Evolutionary conservation across 2,113 vertebrate species (phyloP).

Genomic region (Cavia porcellus): DNA sequence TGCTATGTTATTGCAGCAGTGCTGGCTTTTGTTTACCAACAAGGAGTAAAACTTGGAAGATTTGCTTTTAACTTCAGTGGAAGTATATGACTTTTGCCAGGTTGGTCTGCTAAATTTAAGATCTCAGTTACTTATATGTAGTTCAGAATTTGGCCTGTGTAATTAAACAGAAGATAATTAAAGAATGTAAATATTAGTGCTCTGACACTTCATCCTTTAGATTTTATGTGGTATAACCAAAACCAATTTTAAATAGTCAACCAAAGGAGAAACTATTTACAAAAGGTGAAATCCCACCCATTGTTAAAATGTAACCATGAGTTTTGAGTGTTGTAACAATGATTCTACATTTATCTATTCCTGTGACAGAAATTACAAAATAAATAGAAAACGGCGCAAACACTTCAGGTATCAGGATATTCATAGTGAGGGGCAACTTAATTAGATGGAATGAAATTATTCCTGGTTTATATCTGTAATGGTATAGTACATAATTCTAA

Average conservation of each 20-base stretch:
- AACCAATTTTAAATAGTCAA: not conserved
- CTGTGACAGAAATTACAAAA: constrained; percentile 11
- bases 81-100: not conserved
- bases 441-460: constrained; percentile 6
- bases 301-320: not conserved
- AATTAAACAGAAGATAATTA: not conserved
- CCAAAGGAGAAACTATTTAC: not conserved
- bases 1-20: not conserved
- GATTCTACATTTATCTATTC: not conserved
- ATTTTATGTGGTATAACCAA: not conserved
- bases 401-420: not conserved
- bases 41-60: not conserved
- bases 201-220: not conserved
- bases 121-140: not conserved
- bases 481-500: not conserved
- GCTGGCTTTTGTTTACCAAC: not conserved
- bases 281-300: constrained; percentile 5
- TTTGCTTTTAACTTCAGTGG: not conserved
- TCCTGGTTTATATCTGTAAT: not conserved
- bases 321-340: not conserved
- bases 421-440: not conserved
- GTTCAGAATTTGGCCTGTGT: not conserved
- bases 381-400: constrained; percentile 22
- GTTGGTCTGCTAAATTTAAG: not conserved
- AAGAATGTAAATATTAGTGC: not conserved